Conservation (phyloP, 23 tunicate genomes). For the Clavelina lepadiformis region DNA sequence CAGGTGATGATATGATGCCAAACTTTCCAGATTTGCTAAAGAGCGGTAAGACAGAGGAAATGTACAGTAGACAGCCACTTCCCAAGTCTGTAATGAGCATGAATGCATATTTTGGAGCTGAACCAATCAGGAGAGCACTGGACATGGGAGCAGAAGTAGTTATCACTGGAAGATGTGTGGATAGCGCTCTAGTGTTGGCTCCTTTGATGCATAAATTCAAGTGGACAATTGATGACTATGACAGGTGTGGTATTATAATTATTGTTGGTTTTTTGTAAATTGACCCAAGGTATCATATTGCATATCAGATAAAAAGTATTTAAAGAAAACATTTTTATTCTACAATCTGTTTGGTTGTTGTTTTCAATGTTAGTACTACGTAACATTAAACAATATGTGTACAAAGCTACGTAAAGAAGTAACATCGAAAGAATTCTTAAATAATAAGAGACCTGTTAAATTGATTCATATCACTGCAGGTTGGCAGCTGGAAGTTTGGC, state of each 20-base stretch:
- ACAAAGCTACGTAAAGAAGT: no score
- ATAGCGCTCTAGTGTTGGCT: constrained; percentile 86
- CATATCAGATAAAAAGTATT: no score
- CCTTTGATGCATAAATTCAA: constrained; percentile 87
- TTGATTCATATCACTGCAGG: constrained; percentile 10
- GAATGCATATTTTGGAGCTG: constrained; percentile 96
- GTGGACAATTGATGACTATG: constrained; percentile 66
- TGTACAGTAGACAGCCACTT: constrained; percentile 27
- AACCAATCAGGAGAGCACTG: constrained; percentile 66
- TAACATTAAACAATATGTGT: no score
- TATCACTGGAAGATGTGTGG: constrained; percentile 90
- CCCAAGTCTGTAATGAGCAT: constrained; percentile 72
- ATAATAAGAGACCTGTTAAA: background rate
- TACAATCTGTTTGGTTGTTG: no score
- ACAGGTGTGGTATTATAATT: no score
- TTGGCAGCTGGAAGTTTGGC: constrained; percentile 91
- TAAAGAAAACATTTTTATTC: no score
- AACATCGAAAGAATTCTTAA: no score
- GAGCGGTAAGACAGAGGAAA: constrained; percentile 23
- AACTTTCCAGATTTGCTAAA: constrained; percentile 4
- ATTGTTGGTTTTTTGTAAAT: no score
- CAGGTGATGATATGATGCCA: constrained; percentile 73
- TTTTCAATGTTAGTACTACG: no score
- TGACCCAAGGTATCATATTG: no score
- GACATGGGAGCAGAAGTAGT: constrained; percentile 88